These are phyloP conservation scores for Pogona vitticeps DNA, from an alignment of 2,113 vertebrate genomes.

Conservation along the genomic window DNA sequence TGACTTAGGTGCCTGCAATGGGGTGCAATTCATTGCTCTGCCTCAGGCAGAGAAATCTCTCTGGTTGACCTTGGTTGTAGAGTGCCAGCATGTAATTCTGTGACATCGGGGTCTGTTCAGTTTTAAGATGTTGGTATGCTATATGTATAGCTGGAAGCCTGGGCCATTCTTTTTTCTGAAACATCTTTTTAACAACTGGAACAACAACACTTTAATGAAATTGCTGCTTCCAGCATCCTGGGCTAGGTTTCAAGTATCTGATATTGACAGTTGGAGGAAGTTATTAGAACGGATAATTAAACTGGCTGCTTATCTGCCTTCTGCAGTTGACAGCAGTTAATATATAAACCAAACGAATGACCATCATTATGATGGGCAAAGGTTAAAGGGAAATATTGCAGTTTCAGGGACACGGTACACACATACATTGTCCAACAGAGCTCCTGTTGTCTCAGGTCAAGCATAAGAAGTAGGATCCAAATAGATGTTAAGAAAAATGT, in stretches of 20 bases:
- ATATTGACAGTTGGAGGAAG: conserved; percentile 19
- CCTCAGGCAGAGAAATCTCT: background rate
- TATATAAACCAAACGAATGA: conserved; percentile 3
- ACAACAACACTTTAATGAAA: background rate
- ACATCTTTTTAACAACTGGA: background rate
- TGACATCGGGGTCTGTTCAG: background rate
- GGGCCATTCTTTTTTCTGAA: background rate
- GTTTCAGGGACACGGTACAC: background rate
- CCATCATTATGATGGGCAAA: conserved; percentile 13
- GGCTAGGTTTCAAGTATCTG: background rate
- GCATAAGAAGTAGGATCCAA: too few relatives aligned
- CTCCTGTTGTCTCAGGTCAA: background rate
- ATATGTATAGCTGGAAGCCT: background rate
- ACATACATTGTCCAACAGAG: background rate
- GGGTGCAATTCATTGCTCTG: background rate
- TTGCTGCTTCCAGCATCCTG: conserved; percentile 4
- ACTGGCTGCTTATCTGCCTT: conserved; percentile 18
- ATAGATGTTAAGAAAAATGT: too few relatives aligned
- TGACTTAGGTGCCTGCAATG: too few relatives aligned
- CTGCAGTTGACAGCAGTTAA: conserved; percentile 17
- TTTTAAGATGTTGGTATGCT: background rate
- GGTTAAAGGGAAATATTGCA: background rate
- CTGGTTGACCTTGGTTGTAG: background rate
- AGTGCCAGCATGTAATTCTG: background rate
- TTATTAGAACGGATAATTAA: conserved; percentile 29